phyloP scores from a whole-genome alignment of 2,888 invertebrate genomes.

The Pristionchus fissidentatus region DNA sequence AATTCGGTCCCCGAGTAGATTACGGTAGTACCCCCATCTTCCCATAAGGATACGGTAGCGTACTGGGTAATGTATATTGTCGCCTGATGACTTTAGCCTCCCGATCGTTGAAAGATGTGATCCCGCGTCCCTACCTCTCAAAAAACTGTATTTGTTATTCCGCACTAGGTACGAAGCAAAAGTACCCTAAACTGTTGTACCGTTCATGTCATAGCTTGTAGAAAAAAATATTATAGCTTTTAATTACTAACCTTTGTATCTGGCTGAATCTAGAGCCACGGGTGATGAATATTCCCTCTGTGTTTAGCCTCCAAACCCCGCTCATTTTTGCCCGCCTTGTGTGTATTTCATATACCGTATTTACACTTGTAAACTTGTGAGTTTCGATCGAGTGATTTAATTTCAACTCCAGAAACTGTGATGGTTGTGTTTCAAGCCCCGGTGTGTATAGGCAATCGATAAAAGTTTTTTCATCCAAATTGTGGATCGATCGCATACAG shows the following conservation, averaged over 20 bases:
- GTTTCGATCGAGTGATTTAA: constrained; percentile 31
- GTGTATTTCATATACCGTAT: no score
- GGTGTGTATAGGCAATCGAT: constrained; percentile 33
- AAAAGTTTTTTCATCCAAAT: neutral
- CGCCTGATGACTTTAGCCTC: neutral
- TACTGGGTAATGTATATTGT: neutral
- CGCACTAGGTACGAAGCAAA: neutral
- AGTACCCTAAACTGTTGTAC: constrained; percentile 10
- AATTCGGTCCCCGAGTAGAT: constrained; percentile 72
- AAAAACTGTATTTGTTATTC: neutral
- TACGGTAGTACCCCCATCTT: neutral
- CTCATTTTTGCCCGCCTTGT: constrained; percentile 24
- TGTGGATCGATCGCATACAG: neutral
- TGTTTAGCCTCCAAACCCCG: constrained; percentile 19
- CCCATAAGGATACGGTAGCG: neutral
- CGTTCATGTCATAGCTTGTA: constrained; percentile 23
- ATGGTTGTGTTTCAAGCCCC: constrained; percentile 42
- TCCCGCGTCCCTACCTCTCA: neutral
- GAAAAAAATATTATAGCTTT: neutral
- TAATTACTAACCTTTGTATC: constrained; percentile 18
- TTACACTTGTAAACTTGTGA: constrained; percentile 9
- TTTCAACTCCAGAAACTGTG: constrained; percentile 21
- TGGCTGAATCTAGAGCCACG: constrained; percentile 1
- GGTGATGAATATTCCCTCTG: neutral
- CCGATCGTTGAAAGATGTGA: neutral